Evolutionary conservation across 2,113 vertebrate genomes (phyloP).

Genomic region (Bucco capensis): DNA sequence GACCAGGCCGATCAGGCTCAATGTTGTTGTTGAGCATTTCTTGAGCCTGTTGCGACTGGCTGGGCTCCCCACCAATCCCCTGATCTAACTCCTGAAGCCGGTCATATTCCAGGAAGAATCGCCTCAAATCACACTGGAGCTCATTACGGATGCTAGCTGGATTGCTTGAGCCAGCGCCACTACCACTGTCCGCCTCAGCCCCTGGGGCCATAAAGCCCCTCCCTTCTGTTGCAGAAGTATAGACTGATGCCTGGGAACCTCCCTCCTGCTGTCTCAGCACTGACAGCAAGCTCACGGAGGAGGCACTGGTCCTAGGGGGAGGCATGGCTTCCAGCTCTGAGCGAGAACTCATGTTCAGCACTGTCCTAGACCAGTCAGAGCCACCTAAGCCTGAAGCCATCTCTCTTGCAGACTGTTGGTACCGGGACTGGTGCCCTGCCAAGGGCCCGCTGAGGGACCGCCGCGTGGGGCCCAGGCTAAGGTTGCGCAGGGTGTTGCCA

Average conservation of each 20-base stretch:
- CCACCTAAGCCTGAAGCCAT: constrained; percentile 76
- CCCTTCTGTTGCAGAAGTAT: constrained; percentile 94
- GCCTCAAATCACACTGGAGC: constrained; percentile 94
- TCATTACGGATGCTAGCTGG: constrained; percentile 90
- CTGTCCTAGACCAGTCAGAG: constrained; percentile 88
- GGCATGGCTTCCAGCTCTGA: constrained; percentile 80
- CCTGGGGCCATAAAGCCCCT: constrained; percentile 82
- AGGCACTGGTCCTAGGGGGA: constrained; percentile 93
- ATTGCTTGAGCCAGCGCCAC: constrained; percentile 80
- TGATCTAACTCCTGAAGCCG: constrained; percentile 93
- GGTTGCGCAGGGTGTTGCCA: constrained; percentile 84
- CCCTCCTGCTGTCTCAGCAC: constrained; percentile 92
- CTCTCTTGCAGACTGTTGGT: constrained; percentile 75
- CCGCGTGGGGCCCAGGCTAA: constrained; percentile 81
- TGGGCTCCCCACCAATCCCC: constrained; percentile 75
- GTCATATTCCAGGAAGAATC: constrained; percentile 97
- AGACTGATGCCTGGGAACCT: constrained; percentile 89
- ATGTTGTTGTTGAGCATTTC: constrained; percentile 95
- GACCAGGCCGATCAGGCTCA: constrained; percentile 87
- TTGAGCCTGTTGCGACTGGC: constrained; percentile 82
- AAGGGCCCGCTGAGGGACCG: constrained; percentile 78
- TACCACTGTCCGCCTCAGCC: constrained; percentile 73
- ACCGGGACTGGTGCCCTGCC: constrained; percentile 75
- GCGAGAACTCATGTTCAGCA: constrained; percentile 83
- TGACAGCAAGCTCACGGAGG: constrained; percentile 90